Percentiles rank a stretch among this genome's conserved stretches.
phyloP scores from a whole-genome alignment of 2,113 vertebrate species.

The Hyla sarda region DNA sequence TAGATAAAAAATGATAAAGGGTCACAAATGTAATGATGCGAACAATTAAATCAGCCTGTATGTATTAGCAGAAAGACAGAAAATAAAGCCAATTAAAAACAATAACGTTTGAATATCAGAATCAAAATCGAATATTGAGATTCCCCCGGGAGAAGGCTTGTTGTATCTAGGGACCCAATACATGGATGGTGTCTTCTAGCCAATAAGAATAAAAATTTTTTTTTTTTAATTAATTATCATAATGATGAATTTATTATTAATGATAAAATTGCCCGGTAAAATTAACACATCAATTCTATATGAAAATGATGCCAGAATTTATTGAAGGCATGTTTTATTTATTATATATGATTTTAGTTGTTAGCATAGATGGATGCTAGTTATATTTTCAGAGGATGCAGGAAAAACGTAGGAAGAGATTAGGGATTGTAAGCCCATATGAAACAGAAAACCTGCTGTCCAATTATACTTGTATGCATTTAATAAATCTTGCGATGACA shows the following conservation, averaged over 20 bases:
- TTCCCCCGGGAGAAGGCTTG: too few species aligned
- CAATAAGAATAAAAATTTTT: too few species aligned
- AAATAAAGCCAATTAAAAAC: not conserved
- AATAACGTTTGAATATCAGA: not conserved
- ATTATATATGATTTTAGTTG: not conserved
- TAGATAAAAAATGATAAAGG: too few species aligned
- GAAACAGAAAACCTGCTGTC: conserved; percentile 29
- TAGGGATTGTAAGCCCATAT: conserved; percentile 22
- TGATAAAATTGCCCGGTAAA: not conserved
- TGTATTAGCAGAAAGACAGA: too few species aligned
- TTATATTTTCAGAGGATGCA: not conserved
- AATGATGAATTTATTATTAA: not conserved
- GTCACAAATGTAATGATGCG: too few species aligned
- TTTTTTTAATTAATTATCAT: too few species aligned
- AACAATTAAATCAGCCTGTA: too few species aligned
- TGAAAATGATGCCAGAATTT: not conserved
- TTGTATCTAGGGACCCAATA: too few species aligned
- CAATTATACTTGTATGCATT: conserved; percentile 21
- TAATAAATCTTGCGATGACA: conserved; percentile 17
- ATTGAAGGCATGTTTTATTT: too few species aligned
- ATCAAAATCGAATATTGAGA: not conserved
- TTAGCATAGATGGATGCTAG: not conserved
- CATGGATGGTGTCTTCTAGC: too few species aligned
- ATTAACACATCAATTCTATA: not conserved
- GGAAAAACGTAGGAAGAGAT: not conserved